Percentiles rank a stretch among this genome's conserved stretches.
These are phyloP conservation scores for Leucopsar rothschildi DNA, from an alignment of 2,113 vertebrate genomes.

Conservation along the genomic window DNA sequence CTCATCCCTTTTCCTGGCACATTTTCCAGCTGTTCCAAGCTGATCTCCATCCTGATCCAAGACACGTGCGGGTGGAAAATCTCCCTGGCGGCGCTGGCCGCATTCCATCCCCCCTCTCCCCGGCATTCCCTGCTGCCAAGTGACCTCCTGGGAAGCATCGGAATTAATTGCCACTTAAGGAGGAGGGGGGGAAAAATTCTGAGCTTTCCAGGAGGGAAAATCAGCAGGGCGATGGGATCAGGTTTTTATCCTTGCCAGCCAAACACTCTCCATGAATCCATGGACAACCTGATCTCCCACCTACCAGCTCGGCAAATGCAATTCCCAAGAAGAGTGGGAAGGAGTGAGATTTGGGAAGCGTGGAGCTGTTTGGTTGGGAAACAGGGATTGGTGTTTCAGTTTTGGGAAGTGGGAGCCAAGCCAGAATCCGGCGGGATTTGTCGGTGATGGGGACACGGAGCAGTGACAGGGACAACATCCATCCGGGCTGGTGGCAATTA, in stretches of 20 bases:
- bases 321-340: neutral
- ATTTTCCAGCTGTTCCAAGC: neutral
- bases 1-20: neutral
- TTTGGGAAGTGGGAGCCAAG: neutral
- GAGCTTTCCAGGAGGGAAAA: neutral
- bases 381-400: neutral
- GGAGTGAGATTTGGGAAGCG: neutral
- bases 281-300: neutral
- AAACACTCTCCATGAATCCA: rapidly evolving
- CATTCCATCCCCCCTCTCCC: neutral
- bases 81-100: rapidly evolving
- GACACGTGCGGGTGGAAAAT: neutral
- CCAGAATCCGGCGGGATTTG: neutral
- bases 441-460: neutral
- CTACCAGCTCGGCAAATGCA: rapidly evolving
- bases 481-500: neutral
- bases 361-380: neutral
- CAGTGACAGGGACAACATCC: rapidly evolving
- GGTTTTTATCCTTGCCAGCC: rapidly evolving
- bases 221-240: rapidly evolving
- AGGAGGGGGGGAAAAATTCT: neutral
- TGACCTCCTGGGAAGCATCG: neutral
- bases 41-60: neutral
- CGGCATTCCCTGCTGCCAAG: neutral
- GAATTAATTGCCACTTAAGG: neutral